A percentile compares a stretch with the other conserved stretches of the same genome.
Conservation (phyloP, 2,888 invertebrate species). For the Tenthredo notha region DNA sequence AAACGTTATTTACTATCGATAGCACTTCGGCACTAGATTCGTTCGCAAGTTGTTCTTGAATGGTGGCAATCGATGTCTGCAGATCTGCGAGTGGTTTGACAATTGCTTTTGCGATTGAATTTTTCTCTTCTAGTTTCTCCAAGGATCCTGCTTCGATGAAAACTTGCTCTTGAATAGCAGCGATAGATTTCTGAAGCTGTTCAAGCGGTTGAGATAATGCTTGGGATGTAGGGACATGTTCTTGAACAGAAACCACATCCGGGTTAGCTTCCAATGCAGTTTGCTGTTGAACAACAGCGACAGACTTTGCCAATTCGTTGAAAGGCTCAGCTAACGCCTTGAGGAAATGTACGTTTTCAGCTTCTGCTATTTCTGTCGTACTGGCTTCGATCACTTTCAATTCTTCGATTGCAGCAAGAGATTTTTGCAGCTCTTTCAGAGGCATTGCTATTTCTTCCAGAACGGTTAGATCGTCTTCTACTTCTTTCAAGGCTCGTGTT, state of each 20-base stretch:
- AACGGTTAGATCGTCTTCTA: conserved; percentile 44
- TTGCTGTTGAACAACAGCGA: conserved; percentile 76
- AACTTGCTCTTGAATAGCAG: conserved; percentile 68
- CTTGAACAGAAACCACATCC: conserved; percentile 70
- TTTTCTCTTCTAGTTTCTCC: conserved; percentile 62
- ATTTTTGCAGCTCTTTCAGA: conserved; percentile 67
- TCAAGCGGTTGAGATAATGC: conserved; percentile 75
- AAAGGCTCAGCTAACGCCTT: conserved; percentile 67
- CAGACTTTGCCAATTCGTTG: conserved; percentile 63
- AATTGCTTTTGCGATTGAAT: conserved; percentile 68
- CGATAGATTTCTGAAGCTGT: conserved; percentile 70
- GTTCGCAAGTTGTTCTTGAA: conserved; percentile 58
- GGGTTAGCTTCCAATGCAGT: conserved; percentile 72
- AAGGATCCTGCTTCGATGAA: conserved; percentile 63
- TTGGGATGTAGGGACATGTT: not conserved
- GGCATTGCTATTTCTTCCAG: conserved; percentile 57
- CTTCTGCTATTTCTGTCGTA: conserved; percentile 30
- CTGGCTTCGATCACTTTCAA: conserved; percentile 62
- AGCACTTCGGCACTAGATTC: conserved; percentile 56
- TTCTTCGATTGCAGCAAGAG: conserved; percentile 67
- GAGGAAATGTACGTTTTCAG: conserved; percentile 58
- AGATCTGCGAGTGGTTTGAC: conserved; percentile 72
- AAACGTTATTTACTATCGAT: conserved; percentile 59
- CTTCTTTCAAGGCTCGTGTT: conserved; percentile 5
- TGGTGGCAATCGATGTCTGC: conserved; percentile 69